A percentile compares a stretch with the other conserved stretches of the same genome.
These are phyloP conservation scores for Silurus glanis DNA, from an alignment of 2,113 vertebrate genomes.

Conservation along the genomic window DNA sequence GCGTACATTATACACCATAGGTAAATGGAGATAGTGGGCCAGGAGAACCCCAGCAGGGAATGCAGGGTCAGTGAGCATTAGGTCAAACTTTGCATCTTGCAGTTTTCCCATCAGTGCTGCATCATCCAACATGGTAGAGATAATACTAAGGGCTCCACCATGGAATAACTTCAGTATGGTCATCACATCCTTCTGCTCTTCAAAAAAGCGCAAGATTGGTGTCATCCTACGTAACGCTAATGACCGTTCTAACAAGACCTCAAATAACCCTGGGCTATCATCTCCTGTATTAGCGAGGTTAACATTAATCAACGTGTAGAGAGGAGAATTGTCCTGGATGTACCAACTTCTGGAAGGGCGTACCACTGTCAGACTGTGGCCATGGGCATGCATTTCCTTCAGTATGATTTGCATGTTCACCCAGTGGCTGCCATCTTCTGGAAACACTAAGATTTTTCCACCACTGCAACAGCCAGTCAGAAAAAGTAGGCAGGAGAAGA, in stretches of 20 bases:
- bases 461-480: slow-evolving; percentile 23
- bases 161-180: slow-evolving; percentile 17
- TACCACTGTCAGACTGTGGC: slow-evolving; percentile 74
- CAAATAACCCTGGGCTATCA: slow-evolving; percentile 53
- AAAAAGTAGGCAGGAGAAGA: slow-evolving; percentile 40
- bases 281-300: slow-evolving; percentile 50
- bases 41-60: slow-evolving; percentile 65
- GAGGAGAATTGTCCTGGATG: slow-evolving; percentile 59
- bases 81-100: slow-evolving; percentile 64
- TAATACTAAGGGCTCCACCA: slow-evolving; percentile 34
- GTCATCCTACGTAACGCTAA: slow-evolving; percentile 47
- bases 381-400: slow-evolving; percentile 67
- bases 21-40: slow-evolving; percentile 69
- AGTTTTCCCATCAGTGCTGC: slow-evolving; percentile 57
- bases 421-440: slow-evolving; percentile 79
- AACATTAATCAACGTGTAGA: slow-evolving; percentile 53
- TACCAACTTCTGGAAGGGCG: slow-evolving; percentile 66
- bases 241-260: slow-evolving; percentile 45
- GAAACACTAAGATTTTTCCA: slow-evolving; percentile 77
- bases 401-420: slow-evolving; percentile 77
- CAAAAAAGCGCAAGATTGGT: slow-evolving; percentile 55
- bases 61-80: slow-evolving; percentile 72
- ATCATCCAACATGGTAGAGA: slow-evolving; percentile 64
- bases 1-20: slow-evolving; percentile 72
- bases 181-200: neutral